Conservation (phyloP, 53 echinoderm and acorn worm genomes). For the Crossaster papposus region DNA sequence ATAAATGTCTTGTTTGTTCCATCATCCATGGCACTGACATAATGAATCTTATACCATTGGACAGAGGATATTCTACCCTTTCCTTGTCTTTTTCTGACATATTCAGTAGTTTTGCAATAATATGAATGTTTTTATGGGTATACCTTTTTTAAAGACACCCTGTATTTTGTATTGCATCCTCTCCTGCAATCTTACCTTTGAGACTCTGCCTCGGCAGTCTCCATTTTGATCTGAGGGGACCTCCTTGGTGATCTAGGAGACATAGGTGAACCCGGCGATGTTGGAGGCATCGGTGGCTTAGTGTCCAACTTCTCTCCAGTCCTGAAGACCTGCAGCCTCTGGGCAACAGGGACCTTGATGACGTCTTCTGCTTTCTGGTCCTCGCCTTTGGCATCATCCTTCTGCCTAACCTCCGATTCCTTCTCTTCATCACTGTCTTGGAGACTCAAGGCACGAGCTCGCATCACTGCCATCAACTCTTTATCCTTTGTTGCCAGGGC, state of each 20-base stretch:
- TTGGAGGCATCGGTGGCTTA: constrained; percentile 55
- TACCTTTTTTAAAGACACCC: too few relatives aligned
- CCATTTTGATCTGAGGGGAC: constrained; percentile 50
- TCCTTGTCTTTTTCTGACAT: too few relatives aligned
- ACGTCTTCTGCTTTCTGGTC: constrained; percentile 71
- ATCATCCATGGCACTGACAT: too few relatives aligned
- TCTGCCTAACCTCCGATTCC: constrained; percentile 61
- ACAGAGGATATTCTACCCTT: too few relatives aligned
- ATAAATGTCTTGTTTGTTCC: too few relatives aligned
- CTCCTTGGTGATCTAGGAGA: constrained; percentile 53
- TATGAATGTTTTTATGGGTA: too few relatives aligned
- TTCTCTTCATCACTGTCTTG: constrained; percentile 75
- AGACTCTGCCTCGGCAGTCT: constrained; percentile 6
- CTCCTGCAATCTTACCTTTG: constrained; percentile 16
- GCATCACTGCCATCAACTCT: constrained; percentile 90
- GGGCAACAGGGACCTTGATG: constrained; percentile 55
- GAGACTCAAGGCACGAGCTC: constrained; percentile 64
- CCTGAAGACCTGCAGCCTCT: constrained; percentile 44
- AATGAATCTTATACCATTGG: too few relatives aligned
- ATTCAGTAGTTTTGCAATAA: too few relatives aligned
- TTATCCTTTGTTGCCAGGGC: constrained; percentile 85
- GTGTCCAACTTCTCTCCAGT: constrained; percentile 42
- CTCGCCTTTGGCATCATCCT: constrained; percentile 39
- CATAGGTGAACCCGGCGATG: constrained; percentile 38
- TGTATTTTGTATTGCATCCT: background rate